Evolutionary conservation across 2,113 vertebrate genomes (phyloP).

Genomic region (Rissa tridactyla): DNA sequence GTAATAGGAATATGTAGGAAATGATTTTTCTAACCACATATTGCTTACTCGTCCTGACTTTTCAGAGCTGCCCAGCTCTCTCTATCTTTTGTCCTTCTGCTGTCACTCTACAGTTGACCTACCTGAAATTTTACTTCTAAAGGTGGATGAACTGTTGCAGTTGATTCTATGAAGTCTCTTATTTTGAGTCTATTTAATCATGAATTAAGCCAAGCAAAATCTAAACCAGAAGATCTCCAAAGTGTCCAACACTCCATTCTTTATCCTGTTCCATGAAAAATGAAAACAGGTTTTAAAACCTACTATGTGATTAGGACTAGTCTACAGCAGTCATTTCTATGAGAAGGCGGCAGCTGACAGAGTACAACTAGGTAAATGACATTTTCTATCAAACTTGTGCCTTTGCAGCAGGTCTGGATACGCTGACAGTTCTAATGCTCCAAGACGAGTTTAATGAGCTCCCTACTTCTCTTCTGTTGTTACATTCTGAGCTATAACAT

Average conservation of each 20-base stretch:
- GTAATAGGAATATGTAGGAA: neutral
- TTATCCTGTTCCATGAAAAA: neutral
- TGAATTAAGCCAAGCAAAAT: neutral
- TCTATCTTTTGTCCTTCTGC: neutral
- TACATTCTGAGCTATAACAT: neutral
- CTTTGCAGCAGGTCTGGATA: neutral
- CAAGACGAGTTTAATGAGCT: neutral
- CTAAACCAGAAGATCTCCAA: neutral
- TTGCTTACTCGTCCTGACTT: neutral
- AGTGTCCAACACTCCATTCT: neutral
- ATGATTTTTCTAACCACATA: neutral
- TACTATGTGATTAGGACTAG: neutral
- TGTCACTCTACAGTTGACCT: neutral
- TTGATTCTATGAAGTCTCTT: neutral
- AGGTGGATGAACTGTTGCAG: neutral
- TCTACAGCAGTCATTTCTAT: neutral
- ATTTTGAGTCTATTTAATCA: neutral
- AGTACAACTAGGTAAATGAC: neutral
- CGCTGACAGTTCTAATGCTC: fast-evolving
- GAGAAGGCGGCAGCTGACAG: neutral
- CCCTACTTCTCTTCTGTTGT: neutral
- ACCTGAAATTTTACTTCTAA: neutral
- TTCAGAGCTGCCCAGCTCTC: neutral
- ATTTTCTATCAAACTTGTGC: neutral
- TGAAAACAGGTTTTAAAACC: neutral